phyloP scores from a whole-genome alignment of 2,113 vertebrate species.

The Marmota monax region DNA sequence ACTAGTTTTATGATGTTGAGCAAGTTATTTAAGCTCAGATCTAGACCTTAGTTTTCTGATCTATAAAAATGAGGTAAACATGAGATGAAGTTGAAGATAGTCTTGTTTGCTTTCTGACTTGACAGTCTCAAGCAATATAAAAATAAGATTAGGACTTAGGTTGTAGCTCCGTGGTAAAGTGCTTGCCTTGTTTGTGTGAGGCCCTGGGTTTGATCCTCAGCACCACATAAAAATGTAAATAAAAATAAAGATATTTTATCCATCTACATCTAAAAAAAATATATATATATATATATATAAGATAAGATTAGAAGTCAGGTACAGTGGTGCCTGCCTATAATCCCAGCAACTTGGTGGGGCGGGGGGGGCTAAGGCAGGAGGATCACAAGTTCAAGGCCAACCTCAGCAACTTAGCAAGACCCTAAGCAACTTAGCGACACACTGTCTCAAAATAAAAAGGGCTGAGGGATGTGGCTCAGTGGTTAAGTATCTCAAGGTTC shows the following conservation, averaged over 20 bases:
- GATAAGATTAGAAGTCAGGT: neutral
- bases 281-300: no score
- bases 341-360: neutral
- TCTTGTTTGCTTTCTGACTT: constrained; percentile 14
- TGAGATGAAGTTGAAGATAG: neutral
- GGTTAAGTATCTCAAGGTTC: neutral
- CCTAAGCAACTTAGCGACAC: neutral
- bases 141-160: constrained; percentile 12
- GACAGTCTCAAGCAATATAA: constrained; percentile 34
- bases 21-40: constrained; percentile 41
- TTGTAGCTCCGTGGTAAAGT: no score
- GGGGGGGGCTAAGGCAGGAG: neutral
- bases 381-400: neutral
- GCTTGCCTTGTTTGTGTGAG: no score
- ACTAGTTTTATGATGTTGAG: constrained; percentile 13
- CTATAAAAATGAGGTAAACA: neutral
- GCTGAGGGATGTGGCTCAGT: neutral
- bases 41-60: constrained; percentile 49
- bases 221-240: no score
- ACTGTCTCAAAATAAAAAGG: neutral
- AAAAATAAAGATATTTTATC: no score
- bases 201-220: no score
- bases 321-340: neutral
- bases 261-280: no score
- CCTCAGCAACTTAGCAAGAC: neutral